These are phyloP conservation scores for Leptothorax acervorum DNA, from an alignment of 2,888 invertebrate genomes.

Conservation along the genomic window DNA sequence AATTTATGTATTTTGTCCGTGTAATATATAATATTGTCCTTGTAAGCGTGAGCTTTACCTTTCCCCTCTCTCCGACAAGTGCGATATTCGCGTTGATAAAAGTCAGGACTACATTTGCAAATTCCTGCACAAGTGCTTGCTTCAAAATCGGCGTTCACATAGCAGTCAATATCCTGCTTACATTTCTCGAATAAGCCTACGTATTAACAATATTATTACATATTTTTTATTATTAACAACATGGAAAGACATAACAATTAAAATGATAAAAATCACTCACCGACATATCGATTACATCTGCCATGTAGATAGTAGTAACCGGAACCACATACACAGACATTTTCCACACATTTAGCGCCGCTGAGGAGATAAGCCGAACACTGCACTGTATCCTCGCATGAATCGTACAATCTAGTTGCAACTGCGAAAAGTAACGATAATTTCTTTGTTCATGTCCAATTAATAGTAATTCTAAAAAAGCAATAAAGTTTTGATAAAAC, in stretches of 20 bases:
- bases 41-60: conserved; percentile 37
- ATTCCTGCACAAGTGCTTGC: conserved; percentile 73
- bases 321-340: conserved; percentile 71
- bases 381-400: conserved; percentile 76
- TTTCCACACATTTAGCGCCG: conserved; percentile 74
- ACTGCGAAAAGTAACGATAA: conserved; percentile 59
- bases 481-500: background rate
- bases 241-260: background rate
- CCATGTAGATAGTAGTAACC: conserved; percentile 80
- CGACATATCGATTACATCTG: conserved; percentile 74
- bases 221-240: background rate
- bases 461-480: background rate
- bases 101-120: conserved; percentile 79
- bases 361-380: conserved; percentile 74
- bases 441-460: background rate
- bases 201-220: background rate
- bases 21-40: background rate
- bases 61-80: conserved; percentile 76
- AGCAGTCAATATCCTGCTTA: conserved; percentile 76
- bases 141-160: conserved; percentile 76
- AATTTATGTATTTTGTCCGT: background rate
- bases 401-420: conserved; percentile 69
- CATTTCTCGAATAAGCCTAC: conserved; percentile 77
- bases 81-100: conserved; percentile 82
- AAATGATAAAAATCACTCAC: conserved; percentile 60